Conservation (phyloP, 2,113 vertebrate genomes). For the Mormyrus lacerda region DNA sequence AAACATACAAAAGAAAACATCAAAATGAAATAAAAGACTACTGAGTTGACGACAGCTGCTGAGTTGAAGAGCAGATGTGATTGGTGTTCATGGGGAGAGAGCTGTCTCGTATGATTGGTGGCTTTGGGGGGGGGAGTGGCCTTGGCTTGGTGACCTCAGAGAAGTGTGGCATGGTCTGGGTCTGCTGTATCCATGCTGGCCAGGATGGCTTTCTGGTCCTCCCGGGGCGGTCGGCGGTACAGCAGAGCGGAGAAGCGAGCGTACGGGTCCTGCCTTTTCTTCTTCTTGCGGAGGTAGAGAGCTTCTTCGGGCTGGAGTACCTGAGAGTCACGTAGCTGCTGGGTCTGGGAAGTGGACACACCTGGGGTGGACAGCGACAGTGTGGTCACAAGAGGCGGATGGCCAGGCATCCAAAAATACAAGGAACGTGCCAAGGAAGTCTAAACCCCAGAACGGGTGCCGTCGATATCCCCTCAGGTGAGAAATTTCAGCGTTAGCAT, state of each 20-base stretch:
- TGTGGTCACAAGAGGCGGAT: not conserved
- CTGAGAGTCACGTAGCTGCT: slow-evolving; percentile 93
- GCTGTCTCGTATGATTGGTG: not conserved
- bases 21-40: slow-evolving; percentile 12
- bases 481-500: not conserved
- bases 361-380: slow-evolving; percentile 39
- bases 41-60: slow-evolving; percentile 28
- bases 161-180: slow-evolving; percentile 78
- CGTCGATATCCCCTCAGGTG: not conserved
- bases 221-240: slow-evolving; percentile 77
- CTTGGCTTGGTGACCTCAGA: slow-evolving; percentile 40
- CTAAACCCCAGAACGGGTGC: not conserved
- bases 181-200: slow-evolving; percentile 88
- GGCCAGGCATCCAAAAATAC: not conserved
- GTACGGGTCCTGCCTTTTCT: slow-evolving; percentile 86
- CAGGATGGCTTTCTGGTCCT: slow-evolving; percentile 95
- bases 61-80: slow-evolving; percentile 36
- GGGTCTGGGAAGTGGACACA: slow-evolving; percentile 95
- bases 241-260: slow-evolving; percentile 85
- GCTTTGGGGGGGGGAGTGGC: slow-evolving; percentile 22
- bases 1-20: not conserved
- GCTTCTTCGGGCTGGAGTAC: slow-evolving; percentile 94
- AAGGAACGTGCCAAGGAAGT: not conserved
- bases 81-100: not conserved
- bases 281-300: slow-evolving; percentile 98